Base-by-base conservation (phyloP, 2,888 invertebrate genomes). In the Limulus polyphemus region DNA sequence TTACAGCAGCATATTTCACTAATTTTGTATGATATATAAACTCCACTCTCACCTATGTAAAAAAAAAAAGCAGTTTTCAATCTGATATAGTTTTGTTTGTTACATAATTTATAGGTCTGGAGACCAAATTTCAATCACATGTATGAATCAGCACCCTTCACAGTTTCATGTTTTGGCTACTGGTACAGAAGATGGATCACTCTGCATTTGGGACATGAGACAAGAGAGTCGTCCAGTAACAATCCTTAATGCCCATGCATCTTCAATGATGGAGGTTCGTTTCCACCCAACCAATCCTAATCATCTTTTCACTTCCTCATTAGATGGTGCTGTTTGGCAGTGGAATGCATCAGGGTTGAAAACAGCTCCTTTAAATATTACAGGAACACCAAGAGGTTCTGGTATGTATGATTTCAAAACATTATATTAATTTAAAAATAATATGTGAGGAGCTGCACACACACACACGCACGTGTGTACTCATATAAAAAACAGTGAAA, bases 181-280 rank as follows among this genome's bases (percentile, higher is more conserved):
- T 1, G 94, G 93, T 48, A 87, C 87, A 64, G 88, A 90, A 72
- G 88, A 90, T 68, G 93, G 93, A 0, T 83, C 88, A 1, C 76
- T 94, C 47, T 88, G 90, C 0, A 84, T 92, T 1, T 94, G 93
- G 92, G 94, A 94, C 77, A 78, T 94, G 67, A 81, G 93, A 46
- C 85, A 90, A 71, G 86, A 88, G 62, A 83, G 84, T 4, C 88
- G 84, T 73, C 92, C 93, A 0, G 84, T 89, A 12, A 88, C 90
- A 0, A 80, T 89, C 67, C 78, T 93, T 1, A 87, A 84, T 62
- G 91, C 90, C 13, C 76, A 56, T 88, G 89, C 74, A 78, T 82
- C 1, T 82, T 83, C 72, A 68, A 86, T 93, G 16, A 84, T 84
- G n/a, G 92, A 93, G 77, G 84, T 93, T 70, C 83, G 85, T 62